A percentile compares a stretch with the other conserved stretches of the same genome.
phyloP scores from a whole-genome alignment of 2,797 vertebrate species.

The Basileuterus tristriatus region DNA sequence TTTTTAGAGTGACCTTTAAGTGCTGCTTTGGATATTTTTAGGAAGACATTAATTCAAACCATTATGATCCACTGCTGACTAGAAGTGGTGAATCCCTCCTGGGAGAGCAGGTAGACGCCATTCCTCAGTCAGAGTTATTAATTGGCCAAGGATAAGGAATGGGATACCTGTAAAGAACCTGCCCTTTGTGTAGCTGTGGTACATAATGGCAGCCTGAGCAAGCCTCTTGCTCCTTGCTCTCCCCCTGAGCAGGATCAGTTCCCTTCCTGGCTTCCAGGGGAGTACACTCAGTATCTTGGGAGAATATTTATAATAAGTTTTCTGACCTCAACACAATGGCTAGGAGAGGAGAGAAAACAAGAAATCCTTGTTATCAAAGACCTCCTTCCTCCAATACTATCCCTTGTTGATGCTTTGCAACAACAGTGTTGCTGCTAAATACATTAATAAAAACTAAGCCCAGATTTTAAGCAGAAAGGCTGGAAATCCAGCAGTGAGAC shows the following conservation, averaged over 20 bases:
- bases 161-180: neutral
- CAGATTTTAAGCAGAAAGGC: neutral
- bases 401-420: neutral
- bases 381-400: neutral
- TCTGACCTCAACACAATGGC: neutral
- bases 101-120: neutral
- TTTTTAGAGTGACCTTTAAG: constrained; percentile 13
- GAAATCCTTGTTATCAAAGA: neutral
- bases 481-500: neutral
- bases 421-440: neutral
- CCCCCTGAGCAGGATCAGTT: neutral
- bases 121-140: neutral
- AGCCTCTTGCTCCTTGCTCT: neutral
- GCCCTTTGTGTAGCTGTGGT: neutral
- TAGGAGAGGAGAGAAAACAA: neutral
- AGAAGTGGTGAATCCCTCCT: neutral
- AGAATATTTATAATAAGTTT: neutral
- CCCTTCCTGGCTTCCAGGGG: neutral
- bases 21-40: neutral
- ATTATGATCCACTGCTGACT: neutral
- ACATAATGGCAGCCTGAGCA: neutral
- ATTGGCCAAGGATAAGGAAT: neutral
- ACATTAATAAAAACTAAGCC: neutral
- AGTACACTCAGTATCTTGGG: neutral
- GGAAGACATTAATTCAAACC: constrained; percentile 15